Conservation (phyloP, 2,888 invertebrate species). For the Monopis laevigella region DNA sequence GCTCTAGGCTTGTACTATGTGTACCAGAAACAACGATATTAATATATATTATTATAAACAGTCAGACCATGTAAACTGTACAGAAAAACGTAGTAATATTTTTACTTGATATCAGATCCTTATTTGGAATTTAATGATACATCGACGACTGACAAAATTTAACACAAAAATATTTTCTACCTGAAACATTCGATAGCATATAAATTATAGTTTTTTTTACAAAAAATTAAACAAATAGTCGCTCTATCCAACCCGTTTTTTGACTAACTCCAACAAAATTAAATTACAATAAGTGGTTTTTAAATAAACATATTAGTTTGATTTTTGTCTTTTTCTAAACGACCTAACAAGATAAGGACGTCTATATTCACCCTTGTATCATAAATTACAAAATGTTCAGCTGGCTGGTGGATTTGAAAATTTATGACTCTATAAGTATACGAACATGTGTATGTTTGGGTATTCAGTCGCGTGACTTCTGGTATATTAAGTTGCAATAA, state of each 20-base stretch:
- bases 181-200: too few species aligned
- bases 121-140: too few species aligned
- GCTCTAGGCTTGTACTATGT: too few species aligned
- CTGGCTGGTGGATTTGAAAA: conserved; percentile 18
- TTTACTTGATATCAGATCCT: too few species aligned
- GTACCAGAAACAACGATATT: too few species aligned
- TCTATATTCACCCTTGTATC: conserved; percentile 38
- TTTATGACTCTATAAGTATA: conserved; percentile 29
- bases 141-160: too few species aligned
- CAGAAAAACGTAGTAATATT: too few species aligned
- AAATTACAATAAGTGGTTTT: conserved; percentile 55
- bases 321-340: conserved; percentile 26
- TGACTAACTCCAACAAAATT: conserved; percentile 34
- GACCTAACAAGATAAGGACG: conserved; percentile 27
- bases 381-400: conserved; percentile 42
- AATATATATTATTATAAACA: too few species aligned
- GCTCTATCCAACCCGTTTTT: conserved; percentile 20
- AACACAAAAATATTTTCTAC: too few species aligned
- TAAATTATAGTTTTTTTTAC: too few species aligned
- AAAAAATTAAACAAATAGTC: too few species aligned
- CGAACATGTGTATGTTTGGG: conserved; percentile 44
- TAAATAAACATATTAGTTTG: conserved; percentile 34
- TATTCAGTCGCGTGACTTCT: conserved; percentile 42
- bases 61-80: too few species aligned
- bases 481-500: conserved; percentile 62